Evolutionary conservation across 2,888 invertebrate species (phyloP).

Genomic region (Limnephilus marmoratus): DNA sequence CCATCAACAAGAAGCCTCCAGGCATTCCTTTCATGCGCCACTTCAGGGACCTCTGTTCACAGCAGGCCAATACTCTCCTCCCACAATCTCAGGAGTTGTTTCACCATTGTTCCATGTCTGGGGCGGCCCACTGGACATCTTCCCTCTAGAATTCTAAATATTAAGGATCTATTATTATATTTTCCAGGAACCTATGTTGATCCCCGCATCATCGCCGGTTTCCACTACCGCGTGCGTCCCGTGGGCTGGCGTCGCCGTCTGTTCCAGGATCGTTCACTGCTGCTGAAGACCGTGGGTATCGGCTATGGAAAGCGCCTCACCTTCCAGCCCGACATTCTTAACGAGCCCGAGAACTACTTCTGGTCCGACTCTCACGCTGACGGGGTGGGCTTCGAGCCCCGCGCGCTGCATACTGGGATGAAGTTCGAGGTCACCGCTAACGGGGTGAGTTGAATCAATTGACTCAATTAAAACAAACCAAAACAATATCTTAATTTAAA

Average conservation of each 20-base stretch:
- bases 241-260: constrained; percentile 81
- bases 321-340: constrained; percentile 81
- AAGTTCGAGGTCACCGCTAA: constrained; percentile 80
- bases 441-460: constrained; percentile 72
- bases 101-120: background rate
- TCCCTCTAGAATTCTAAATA: background rate
- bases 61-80: background rate
- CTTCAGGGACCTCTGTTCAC: too few species aligned
- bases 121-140: too few species aligned
- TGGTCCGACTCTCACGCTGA: constrained; percentile 88
- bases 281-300: constrained; percentile 82
- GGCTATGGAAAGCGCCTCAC: constrained; percentile 87
- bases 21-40: too few species aligned
- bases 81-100: background rate
- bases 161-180: background rate
- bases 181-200: constrained; percentile 84
- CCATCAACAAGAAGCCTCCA: too few species aligned
- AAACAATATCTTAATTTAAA: too few species aligned
- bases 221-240: constrained; percentile 84
- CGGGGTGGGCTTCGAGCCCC: constrained; percentile 83
- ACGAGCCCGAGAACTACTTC: constrained; percentile 82
- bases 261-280: constrained; percentile 81
- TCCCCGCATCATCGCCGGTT: constrained; percentile 84
- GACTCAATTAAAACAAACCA: too few species aligned
- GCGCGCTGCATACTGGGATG: constrained; percentile 82